A percentile compares a stretch with the other conserved stretches of the same genome.
These are phyloP conservation scores for Cacoxenus indagator DNA, from an alignment of 2,888 invertebrate genomes.

Conservation along the genomic window DNA sequence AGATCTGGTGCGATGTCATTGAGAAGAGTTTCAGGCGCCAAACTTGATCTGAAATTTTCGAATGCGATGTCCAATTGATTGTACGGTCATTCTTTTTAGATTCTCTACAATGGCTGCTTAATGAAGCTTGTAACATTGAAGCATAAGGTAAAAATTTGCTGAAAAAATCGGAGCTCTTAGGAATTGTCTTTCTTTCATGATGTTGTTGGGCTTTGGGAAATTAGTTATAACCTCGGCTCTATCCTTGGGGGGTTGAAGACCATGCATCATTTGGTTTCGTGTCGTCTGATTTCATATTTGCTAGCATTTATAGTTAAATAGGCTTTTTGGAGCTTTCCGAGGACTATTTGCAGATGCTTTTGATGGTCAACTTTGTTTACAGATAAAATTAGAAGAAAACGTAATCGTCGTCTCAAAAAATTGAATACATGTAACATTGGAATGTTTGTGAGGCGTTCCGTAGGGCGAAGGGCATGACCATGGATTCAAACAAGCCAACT, in stretches of 20 bases:
- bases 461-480: conserved; percentile 47
- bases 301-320: conserved; percentile 43
- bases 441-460: conserved; percentile 65
- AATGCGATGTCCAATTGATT: conserved; percentile 18
- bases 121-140: too few relatives aligned
- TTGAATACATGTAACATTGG: too few relatives aligned
- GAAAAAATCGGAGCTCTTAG: conserved; percentile 41
- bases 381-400: conserved; percentile 48
- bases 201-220: conserved; percentile 31
- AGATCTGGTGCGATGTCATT: conserved; percentile 21
- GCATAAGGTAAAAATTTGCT: too few relatives aligned
- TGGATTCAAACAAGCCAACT: conserved; percentile 62
- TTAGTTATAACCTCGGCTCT: conserved; percentile 31
- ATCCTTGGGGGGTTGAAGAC: conserved; percentile 28
- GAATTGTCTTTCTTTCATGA: conserved; percentile 36
- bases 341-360: conserved; percentile 37
- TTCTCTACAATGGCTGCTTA: too few relatives aligned
- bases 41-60: conserved; percentile 23
- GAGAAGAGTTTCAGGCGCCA: neutral
- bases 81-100: too few relatives aligned
- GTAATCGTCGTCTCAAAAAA: conserved; percentile 45
- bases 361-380: conserved; percentile 34
- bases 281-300: conserved; percentile 35
- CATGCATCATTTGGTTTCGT: conserved; percentile 19
- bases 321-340: conserved; percentile 39